Percentiles rank a stretch among this genome's conserved stretches.
These are phyloP conservation scores for Chorisops tibialis DNA, from an alignment of 2,888 invertebrate species.

Conservation along the genomic window DNA sequence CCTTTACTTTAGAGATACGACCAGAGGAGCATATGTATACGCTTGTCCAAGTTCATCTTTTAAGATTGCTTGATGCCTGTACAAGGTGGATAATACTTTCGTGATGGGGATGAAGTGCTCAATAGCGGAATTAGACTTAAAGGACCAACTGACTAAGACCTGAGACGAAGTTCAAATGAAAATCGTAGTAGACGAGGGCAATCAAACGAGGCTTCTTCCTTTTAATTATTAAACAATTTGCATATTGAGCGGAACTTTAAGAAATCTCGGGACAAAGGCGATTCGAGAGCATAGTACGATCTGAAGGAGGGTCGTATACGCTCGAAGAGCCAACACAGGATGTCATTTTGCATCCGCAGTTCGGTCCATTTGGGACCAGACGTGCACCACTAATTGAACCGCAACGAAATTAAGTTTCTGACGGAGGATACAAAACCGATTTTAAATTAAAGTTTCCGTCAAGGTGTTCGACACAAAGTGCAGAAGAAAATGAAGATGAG, in stretches of 20 bases:
- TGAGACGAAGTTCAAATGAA: slow-evolving; percentile 18
- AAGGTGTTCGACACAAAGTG: no score
- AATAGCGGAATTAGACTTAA: slow-evolving; percentile 23
- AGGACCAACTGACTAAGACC: not conserved
- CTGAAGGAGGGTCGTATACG: not conserved
- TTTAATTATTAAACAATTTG: slow-evolving; percentile 34
- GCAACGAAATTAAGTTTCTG: slow-evolving; percentile 10
- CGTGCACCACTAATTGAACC: slow-evolving; percentile 29
- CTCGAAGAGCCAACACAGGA: not conserved
- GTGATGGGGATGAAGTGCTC: slow-evolving; percentile 14
- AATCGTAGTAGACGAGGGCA: slow-evolving; percentile 18
- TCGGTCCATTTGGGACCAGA: slow-evolving; percentile 26
- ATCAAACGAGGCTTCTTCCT: slow-evolving; percentile 24
- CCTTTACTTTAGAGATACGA: not conserved
- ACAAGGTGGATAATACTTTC: slow-evolving; percentile 13
- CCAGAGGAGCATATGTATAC: slow-evolving; percentile 9
- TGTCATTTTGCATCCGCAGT: slow-evolving; percentile 10
- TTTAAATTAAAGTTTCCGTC: not conserved
- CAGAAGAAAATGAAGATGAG: no score
- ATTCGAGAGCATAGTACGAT: slow-evolving; percentile 5
- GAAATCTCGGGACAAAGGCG: slow-evolving; percentile 8
- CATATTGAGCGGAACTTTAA: slow-evolving; percentile 29
- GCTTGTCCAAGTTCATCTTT: slow-evolving; percentile 18
- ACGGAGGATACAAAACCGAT: not conserved
- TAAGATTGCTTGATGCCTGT: slow-evolving; percentile 7